Evolutionary conservation across 2,888 invertebrate species (phyloP).

Genomic region (Polylopha cassiicola): DNA sequence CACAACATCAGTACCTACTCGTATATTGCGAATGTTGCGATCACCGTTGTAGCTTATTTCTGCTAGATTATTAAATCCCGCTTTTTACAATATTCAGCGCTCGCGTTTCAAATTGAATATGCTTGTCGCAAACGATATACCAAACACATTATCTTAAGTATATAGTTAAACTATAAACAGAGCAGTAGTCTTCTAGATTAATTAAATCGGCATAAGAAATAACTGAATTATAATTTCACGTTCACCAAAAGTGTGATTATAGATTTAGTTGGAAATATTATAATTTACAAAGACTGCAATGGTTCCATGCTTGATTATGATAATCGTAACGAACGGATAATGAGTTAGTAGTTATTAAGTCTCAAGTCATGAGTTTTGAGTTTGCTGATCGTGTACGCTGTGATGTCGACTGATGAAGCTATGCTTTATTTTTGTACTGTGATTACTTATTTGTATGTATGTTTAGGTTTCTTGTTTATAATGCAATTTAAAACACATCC

Average conservation of each 20-base stretch:
- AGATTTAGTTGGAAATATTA: constrained; percentile 19
- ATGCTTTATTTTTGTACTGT: constrained; percentile 76
- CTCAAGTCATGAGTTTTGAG: constrained; percentile 46
- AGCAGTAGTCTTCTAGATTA: constrained; percentile 11
- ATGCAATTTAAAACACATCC: constrained; percentile 43
- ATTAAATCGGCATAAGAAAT: background rate
- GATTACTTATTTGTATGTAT: constrained; percentile 63
- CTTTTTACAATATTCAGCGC: constrained; percentile 2
- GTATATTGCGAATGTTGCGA: constrained; percentile 12
- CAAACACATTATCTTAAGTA: too few relatives aligned
- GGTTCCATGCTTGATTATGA: constrained; percentile 16
- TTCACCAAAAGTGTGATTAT: constrained; percentile 7
- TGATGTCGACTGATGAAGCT: constrained; percentile 71
- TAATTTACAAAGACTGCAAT: constrained; percentile 23
- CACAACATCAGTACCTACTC: constrained; percentile 25
- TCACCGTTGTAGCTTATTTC: constrained; percentile 12
- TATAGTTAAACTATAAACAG: too few relatives aligned
- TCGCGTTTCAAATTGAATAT: too few relatives aligned
- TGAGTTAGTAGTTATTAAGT: constrained; percentile 35
- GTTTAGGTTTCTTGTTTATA: constrained; percentile 56
- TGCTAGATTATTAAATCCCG: constrained; percentile 12
- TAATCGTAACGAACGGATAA: constrained; percentile 19
- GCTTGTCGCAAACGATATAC: too few relatives aligned
- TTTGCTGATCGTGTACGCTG: constrained; percentile 66
- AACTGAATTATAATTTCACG: constrained; percentile 7